Percentiles rank a stretch among this genome's conserved stretches.
phyloP scores from a whole-genome alignment of 2,797 vertebrate genomes.

The Mergus octosetaceus region DNA sequence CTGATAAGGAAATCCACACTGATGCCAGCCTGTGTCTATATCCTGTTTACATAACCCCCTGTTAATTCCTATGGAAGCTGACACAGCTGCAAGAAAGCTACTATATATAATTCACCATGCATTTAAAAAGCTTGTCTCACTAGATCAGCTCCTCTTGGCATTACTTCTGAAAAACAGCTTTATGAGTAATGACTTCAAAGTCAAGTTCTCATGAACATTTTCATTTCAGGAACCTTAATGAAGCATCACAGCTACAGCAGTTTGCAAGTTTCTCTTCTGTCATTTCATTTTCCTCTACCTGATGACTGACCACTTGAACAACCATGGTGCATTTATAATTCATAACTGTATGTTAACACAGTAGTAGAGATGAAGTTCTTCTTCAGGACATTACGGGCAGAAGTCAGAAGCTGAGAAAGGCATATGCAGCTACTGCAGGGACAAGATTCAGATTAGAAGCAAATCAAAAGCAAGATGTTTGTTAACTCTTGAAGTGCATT shows the following conservation, averaged over 20 bases:
- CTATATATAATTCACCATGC: not conserved
- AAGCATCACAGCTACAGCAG: not conserved
- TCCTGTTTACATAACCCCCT: not conserved
- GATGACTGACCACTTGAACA: not conserved
- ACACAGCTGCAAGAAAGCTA: constrained; percentile 13
- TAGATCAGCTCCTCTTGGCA: not conserved
- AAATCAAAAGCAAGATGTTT: not conserved
- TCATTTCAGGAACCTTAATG: constrained; percentile 29
- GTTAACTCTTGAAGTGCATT: not conserved
- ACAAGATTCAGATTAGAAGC: not conserved
- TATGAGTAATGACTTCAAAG: constrained; percentile 13
- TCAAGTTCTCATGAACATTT: not conserved
- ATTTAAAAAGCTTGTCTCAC: not conserved
- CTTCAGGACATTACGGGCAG: not conserved
- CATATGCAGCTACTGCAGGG: not conserved
- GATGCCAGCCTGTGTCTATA: not conserved
- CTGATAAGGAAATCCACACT: constrained; percentile 35
- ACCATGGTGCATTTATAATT: not conserved
- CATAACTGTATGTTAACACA: not conserved
- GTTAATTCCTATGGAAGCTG: constrained; percentile 6
- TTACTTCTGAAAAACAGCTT: constrained; percentile 13
- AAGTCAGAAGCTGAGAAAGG: not conserved
- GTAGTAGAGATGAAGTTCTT: not conserved
- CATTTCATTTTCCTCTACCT: not conserved
- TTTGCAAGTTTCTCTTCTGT: not conserved